These are phyloP conservation scores for Boulengeromyrus knoepffleri DNA, from an alignment of 2,113 vertebrate species.

Conservation along the genomic window DNA sequence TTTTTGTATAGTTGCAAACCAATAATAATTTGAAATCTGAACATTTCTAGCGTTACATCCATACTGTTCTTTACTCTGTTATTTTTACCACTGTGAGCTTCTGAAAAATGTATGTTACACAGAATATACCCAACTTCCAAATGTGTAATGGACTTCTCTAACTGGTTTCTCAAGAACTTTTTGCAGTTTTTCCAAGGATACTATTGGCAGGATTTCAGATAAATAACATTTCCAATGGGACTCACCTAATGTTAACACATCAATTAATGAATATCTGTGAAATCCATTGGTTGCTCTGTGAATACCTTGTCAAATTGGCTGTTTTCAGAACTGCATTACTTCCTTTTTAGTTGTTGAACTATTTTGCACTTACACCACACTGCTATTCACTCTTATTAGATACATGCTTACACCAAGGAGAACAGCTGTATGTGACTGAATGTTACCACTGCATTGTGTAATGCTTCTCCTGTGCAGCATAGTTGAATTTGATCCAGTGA, in stretches of 20 bases:
- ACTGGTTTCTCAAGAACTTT: background rate
- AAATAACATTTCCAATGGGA: background rate
- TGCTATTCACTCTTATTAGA: background rate
- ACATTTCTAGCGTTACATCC: conserved; percentile 6
- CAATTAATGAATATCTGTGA: conserved; percentile 1
- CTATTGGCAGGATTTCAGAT: background rate
- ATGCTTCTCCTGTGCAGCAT: background rate
- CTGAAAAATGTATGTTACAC: background rate
- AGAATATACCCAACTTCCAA: background rate
- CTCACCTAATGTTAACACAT: background rate
- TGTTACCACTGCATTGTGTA: background rate
- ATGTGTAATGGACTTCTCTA: background rate
- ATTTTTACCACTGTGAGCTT: background rate
- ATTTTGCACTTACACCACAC: background rate
- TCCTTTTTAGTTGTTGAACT: background rate
- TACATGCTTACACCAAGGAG: background rate
- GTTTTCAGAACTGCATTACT: background rate
- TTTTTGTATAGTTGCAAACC: background rate
- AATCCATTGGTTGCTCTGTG: background rate
- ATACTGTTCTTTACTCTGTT: background rate
- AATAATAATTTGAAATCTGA: conserved; percentile 6
- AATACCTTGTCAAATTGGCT: background rate
- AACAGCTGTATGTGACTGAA: background rate
- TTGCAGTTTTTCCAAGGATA: background rate
- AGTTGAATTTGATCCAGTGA: background rate